Base-by-base conservation (phyloP, 2,888 invertebrate genomes). In the Fragum fragum region DNA sequence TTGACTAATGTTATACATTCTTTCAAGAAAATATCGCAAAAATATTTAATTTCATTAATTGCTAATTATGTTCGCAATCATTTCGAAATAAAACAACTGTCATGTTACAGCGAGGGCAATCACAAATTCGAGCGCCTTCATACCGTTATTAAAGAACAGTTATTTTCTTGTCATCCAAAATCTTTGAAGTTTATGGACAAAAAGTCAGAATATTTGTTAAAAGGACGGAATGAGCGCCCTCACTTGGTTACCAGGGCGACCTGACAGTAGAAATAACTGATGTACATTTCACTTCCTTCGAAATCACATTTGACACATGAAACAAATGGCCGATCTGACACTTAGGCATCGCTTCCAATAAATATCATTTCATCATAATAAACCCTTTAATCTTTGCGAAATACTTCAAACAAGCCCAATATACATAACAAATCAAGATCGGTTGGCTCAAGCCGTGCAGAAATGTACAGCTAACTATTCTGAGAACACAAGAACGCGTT, bases 261-360 rank as follows among this genome's bases (percentile, higher is more conserved):
- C 85, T 82, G 85, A 85, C 85, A 81, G 79, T 36, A 21, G 66
- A 59, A 47, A 79, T 85, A 78, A 85, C 63, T 80, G 78, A 69
- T 76, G 78, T 78, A 81, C 83, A 80, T 77, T 76, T 80, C 82
- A 70, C 68, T 29, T 75, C 63, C 36, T 71, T 61, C 80, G 75
- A 85, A 83, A 85, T 85, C 79, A 81, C 75, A 82, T 77, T 83
- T 80, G 85, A 83, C 85, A 85, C 73, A 79, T 75, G 78, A 77
- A 83, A 80, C 75, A 78, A 80, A 83, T 83, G 80, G 81, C 76
- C 71, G 71, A 75, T 75, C 77, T 76, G 73, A 73, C 74, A 72
- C 32, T 39, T 23, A 72, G 73, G 42, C 78, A 78, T 83, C 85
- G 78, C 73, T 61, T 73, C 82, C 73, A 85, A 85, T 85, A 80